Base-by-base conservation (phyloP, 1,140 invertebrate species). In the Pemphigus obesinymphae region DNA sequence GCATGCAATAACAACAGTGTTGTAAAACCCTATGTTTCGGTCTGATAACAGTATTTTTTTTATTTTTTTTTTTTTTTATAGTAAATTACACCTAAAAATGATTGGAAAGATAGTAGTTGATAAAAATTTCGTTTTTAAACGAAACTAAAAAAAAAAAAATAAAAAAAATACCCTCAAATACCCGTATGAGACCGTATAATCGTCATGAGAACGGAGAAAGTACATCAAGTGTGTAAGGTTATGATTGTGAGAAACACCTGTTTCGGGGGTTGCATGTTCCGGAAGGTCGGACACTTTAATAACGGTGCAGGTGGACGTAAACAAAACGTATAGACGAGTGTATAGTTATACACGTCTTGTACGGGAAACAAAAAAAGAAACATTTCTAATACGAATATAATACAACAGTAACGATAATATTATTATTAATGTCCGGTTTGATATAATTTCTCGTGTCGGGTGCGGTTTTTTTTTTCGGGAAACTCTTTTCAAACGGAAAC, bases 261-360 rank as follows among this genome's bases (percentile, higher is more conserved):
- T 78, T 55, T 43, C 7, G 23, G 34, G 48, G 50, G 75, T 55
- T 26, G 29, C 34, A 15, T 40, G 75, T 78, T 78, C 75, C 75
- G 75, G 75, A 61, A 78, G 75, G 75, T 78, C 61, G 61, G 75
- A 6, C 50, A 58, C 75, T 78, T 78, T 78, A 78, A 78, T 78
- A 78, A 78, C 34, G 53, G 75, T 58, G 75, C 75, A 78, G 75
- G 75, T 78, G 75, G 31, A 58, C 23, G 20, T 3, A 37, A 43
- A 70, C 66, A 43, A 70, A 70, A 70, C 66, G n/a, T 45, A n/a
- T n/a, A n/a, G n/a, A n/a, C n/a, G n/a, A n/a, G n/a, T n/a, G n/a
- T n/a, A n/a, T n/a, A n/a, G n/a, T n/a, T n/a, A n/a, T n/a, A 4
- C 34, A 10, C 20, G 29, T 34, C 50, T 31, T 37, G 11, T 6